Percentiles rank a stretch among this genome's conserved stretches.
Evolutionary conservation across 2,797 vertebrate genomes (phyloP).

Genomic region (Odontamblyopus rebecca): DNA sequence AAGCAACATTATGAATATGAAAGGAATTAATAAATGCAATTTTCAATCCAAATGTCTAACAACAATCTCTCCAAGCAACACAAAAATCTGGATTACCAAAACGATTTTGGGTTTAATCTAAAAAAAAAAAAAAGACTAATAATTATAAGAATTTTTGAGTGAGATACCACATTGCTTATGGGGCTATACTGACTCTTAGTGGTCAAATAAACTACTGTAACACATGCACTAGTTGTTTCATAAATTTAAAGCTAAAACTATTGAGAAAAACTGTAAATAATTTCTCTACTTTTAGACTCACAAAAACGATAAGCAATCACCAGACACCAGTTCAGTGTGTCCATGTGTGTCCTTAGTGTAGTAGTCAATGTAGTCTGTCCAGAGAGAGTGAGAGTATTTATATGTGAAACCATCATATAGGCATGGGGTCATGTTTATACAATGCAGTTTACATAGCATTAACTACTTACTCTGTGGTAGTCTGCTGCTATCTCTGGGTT

Average conservation of each 20-base stretch:
- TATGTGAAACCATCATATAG: constrained; percentile 25
- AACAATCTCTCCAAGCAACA: no score
- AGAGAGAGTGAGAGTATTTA: constrained; percentile 27
- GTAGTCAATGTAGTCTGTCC: constrained; percentile 43
- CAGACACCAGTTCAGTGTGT: constrained; percentile 50
- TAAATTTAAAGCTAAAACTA: background rate
- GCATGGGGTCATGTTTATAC: background rate
- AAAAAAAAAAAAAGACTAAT: no score
- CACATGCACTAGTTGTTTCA: background rate
- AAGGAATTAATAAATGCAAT: no score
- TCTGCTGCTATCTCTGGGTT: background rate
- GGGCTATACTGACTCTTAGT: background rate
- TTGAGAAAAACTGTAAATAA: constrained; percentile 25
- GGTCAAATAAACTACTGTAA: background rate
- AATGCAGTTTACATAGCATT: background rate
- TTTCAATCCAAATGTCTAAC: no score
- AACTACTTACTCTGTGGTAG: background rate
- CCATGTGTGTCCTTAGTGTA: constrained; percentile 53
- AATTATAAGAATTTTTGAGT: no score
- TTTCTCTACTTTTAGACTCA: constrained; percentile 40
- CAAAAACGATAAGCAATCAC: constrained; percentile 49
- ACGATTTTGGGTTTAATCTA: no score
- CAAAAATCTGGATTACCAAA: no score
- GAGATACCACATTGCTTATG: background rate
- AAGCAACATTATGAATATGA: no score